These are phyloP conservation scores for Trichogramma dendrolimi DNA, from an alignment of 2,888 invertebrate genomes.

Conservation along the genomic window DNA sequence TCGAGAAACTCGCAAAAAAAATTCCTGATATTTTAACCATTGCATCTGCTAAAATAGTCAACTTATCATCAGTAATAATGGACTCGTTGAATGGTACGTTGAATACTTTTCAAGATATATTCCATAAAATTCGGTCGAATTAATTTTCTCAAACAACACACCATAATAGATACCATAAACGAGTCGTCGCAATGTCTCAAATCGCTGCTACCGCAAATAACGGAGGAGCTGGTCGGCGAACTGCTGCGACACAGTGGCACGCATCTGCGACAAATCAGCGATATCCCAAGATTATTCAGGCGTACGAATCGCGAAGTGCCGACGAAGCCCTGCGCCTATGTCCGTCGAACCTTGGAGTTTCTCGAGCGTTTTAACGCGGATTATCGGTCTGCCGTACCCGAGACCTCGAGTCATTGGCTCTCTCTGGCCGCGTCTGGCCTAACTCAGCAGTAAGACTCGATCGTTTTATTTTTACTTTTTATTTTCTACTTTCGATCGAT, in stretches of 20 bases:
- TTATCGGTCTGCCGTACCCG: conserved; percentile 50
- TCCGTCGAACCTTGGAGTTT: conserved; percentile 63
- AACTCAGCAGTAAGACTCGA: conserved; percentile 53
- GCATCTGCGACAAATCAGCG: conserved; percentile 77
- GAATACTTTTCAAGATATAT: neutral
- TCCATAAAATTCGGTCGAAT: neutral
- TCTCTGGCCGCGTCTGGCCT: conserved; percentile 51
- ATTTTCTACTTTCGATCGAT: conserved; percentile 31
- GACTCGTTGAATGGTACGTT: conserved; percentile 41
- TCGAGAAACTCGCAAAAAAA: conserved; percentile 44
- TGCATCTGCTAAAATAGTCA: conserved; percentile 29
- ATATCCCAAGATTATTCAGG: conserved; percentile 88
- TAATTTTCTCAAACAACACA: neutral
- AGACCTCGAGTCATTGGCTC: conserved; percentile 50
- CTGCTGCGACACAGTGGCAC: conserved; percentile 54
- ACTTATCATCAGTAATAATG: conserved; percentile 9
- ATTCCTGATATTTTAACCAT: conserved; percentile 41
- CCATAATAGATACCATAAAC: conserved; percentile 33
- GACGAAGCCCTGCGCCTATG: conserved; percentile 74
- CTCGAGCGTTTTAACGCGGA: conserved; percentile 59
- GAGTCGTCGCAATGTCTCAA: conserved; percentile 34
- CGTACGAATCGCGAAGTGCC: conserved; percentile 88
- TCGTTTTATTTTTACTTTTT: conserved; percentile 7
- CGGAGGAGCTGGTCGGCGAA: conserved; percentile 49
- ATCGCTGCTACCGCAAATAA: conserved; percentile 42